Base-by-base conservation (phyloP, 2,888 invertebrate genomes). In the Apomyelois bistriatella region DNA sequence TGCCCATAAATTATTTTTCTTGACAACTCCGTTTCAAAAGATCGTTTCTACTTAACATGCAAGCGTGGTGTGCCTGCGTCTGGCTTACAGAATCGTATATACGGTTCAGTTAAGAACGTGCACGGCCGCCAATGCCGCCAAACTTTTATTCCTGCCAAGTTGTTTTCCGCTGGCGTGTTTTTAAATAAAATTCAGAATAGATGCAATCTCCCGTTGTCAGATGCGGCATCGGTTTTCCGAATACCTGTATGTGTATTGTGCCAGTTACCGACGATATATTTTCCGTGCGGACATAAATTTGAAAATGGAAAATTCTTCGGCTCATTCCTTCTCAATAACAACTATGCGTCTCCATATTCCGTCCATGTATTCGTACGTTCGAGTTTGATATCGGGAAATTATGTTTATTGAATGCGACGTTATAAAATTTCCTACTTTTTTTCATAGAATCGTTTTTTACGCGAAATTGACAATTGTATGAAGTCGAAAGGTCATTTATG, bases 121-220 rank as follows among this genome's bases (percentile, higher is more conserved):
- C 53, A 55, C 57, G 57, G 54, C 52, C 57, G 57, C 55, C 64
- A 57, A 64, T 56, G 54, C 52, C 57, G 57, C 55, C 64, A 57
- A 64, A 72, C 65, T 73, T 75, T 74, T 74, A 72, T 76, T 66
- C 61, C 57, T 65, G 67, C 66, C 67, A 68, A 74, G 61, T 72
- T 69, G 70, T 70, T 66, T 62, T 57, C 67, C 51, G 66, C 49
- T 64, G 69, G 73, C 75, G 3, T 40, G 40, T 79, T 80, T 79
- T 75, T 38, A 38, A 38, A 38, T 38, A 76, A 77, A 79, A 80
- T 68, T 68, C 68, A 66, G 71, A 74, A 80, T 70, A 70, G 76
- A 79, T 78, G 78, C 80, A 77, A 83, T 79, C 76, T 76, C 71
- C 65, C 64, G 60, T 67, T 72, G 72, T 75, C 72, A 62, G 37